Base-by-base conservation (phyloP, 2,888 invertebrate species). In the Parnassius mnemosyne region DNA sequence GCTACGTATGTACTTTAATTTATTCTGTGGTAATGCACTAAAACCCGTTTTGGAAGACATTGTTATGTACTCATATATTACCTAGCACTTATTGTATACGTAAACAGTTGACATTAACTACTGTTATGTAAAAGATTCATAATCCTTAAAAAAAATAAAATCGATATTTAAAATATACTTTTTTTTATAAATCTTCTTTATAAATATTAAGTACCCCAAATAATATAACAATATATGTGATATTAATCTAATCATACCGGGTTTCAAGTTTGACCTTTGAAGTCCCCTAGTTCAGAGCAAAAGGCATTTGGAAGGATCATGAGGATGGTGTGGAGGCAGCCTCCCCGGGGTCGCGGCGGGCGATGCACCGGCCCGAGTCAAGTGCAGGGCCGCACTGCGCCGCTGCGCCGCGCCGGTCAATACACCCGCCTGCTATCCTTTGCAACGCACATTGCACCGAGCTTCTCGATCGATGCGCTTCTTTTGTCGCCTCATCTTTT, bases 281-380 rank as follows among this genome's bases (percentile, higher is more conserved):
- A 64, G 63, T 58, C 3, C 25, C 25, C 25, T 63, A 69, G 64
- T 69, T 68, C 68, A 70, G 71, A 71, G 70, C 71, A 73, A 70
- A 78, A 79, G 78, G 78, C 74, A 77, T 74, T 73, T 65, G 69
- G 66, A 69, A 72, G 75, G 74, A 71, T 77, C 72, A 71, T 66
- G 71, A 71, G 70, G 69, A 70, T 68, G 72, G 69, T 16, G 16
- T 16, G 65, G 68, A 60, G 50, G 69, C 61, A 65, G 70, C 64
- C 62, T 64, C 60, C 68, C 58, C 68, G 59, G 47, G 76, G 93
- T 70, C 79, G 72, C 71, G 71, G 70, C 69, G 87, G 85, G 71
- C 86, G 83, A 87, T 87, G 88, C 89, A 88, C 87, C 81, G 80
- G 64, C 58, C 76, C 78, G 79, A 88, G 90, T 85, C 86, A 88